Conservation (phyloP, 2,888 invertebrate species). For the Epirrhoe tristata region DNA sequence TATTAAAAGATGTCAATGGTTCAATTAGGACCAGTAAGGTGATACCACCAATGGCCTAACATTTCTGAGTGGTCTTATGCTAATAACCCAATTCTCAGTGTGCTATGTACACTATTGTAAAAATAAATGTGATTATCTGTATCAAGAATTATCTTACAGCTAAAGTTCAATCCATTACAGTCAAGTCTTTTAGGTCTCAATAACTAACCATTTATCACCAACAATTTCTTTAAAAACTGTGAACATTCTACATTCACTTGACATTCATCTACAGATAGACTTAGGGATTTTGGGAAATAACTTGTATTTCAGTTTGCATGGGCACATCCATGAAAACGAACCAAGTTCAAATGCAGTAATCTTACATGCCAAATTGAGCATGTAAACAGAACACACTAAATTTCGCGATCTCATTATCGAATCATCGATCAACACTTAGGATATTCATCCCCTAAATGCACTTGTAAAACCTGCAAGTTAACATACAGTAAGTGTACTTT, state of each 20-base stretch:
- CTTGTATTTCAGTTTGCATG: neutral
- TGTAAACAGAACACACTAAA: no score
- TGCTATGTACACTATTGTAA: neutral
- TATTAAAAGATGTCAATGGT: neutral
- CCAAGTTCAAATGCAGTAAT: neutral
- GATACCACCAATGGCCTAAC: no score
- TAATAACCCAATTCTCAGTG: slow-evolving; percentile 4
- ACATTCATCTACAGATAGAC: slow-evolving; percentile 5
- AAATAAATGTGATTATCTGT: slow-evolving; percentile 10
- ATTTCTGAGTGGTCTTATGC: neutral
- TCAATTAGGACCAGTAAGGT: neutral
- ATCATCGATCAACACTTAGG: neutral
- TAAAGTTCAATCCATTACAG: slow-evolving; percentile 19
- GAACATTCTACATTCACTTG: neutral
- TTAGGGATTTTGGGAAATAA: neutral
- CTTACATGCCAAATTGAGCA: neutral
- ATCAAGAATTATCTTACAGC: slow-evolving; percentile 8
- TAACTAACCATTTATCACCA: slow-evolving; percentile 20
- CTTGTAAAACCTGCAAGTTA: no score
- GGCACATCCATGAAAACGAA: neutral
- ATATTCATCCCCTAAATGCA: no score
- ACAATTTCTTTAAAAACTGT: slow-evolving; percentile 11
- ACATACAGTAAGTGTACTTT: no score
- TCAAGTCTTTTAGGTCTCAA: slow-evolving; percentile 23
- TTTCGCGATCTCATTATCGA: neutral